Evolutionary conservation across 2,888 invertebrate species (phyloP), one percentile per base, ranked within the genome.

Genomic region (Octonoba sinensis): DNA sequence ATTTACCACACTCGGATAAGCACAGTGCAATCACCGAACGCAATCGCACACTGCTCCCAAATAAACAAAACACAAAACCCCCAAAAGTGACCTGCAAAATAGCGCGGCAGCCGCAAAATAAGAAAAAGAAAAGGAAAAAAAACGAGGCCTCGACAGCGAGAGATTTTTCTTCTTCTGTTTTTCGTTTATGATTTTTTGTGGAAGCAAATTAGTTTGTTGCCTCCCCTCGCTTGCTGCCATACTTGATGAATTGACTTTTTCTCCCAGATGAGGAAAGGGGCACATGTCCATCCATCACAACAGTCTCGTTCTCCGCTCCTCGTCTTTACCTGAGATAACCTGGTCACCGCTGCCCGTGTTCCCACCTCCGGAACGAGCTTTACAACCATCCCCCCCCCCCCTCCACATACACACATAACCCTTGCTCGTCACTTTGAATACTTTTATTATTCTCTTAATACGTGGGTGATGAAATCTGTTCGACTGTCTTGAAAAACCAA

Each of bases 171-270:
- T 20, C 6, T 13, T 1, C 4, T 15, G 27, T 44, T 15, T 27
- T 64, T 64, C 46, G 16, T n/a, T 6, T 64, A 46, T 64, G 12
- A 24, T 22, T 24, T 59, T 60, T 62, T 59, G 66, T 49, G 27
- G 67, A 65, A 69, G 69, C 60, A 81, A 81, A 74, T 81, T 74
- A 74, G 67, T 81, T 74, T 74, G 73, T 74, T 74, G 69, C 73
- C 69, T 47, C 65, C 77, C 70, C 64, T 36, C 67, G 22, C 22
- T 22, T 16, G 18, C 56, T 36, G 69, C 18, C 57, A 60, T 54
- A 20, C 65, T 74, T 82, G 81, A 82, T 82, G 81, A 75, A 82
- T 82, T 70, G 81, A 72, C 72, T 73, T 78, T 64, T 54, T 36
- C 36, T 36, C 49, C 54, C 62, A 47, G 67, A 15, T 15, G 62